A percentile compares a stretch with the other conserved stretches of the same genome.
phyloP scores from a whole-genome alignment of 2,888 invertebrate genomes.

The Acleris holmiana region DNA sequence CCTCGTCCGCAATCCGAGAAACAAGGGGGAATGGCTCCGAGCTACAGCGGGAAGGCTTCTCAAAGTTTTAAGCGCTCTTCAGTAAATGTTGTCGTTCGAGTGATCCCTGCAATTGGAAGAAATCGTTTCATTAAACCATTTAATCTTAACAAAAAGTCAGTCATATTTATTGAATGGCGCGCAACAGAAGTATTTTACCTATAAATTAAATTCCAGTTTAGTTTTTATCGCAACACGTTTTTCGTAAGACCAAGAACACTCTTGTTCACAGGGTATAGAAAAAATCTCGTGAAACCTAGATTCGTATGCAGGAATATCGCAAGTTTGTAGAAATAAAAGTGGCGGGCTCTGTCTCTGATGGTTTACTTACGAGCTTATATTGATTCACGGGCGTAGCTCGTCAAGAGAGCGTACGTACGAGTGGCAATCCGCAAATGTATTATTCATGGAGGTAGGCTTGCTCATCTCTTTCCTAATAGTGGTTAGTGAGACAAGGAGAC shows the following conservation, averaged over 20 bases:
- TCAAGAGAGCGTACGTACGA: constrained; percentile 52
- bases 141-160: constrained; percentile 33
- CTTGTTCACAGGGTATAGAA: constrained; percentile 3
- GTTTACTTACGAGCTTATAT: constrained; percentile 56
- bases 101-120: constrained; percentile 64
- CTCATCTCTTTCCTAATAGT: constrained; percentile 58
- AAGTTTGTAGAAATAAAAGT: constrained; percentile 46
- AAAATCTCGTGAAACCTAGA: constrained; percentile 3
- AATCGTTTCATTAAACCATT: constrained; percentile 60
- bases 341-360: constrained; percentile 49
- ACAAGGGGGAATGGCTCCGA: constrained; percentile 63
- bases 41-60: constrained; percentile 61
- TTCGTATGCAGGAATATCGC: constrained; percentile 8
- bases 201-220: neutral
- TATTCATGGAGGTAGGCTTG: constrained; percentile 56
- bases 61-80: constrained; percentile 72
- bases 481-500: constrained; percentile 57
- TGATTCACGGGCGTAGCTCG: constrained; percentile 60
- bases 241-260: neutral
- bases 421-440: constrained; percentile 59
- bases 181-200: neutral
- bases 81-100: constrained; percentile 66
- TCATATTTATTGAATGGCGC: neutral
- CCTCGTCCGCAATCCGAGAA: constrained; percentile 69
- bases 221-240: neutral